A percentile compares a stretch with the other conserved stretches of the same genome.
Evolutionary conservation across 2,797 vertebrate species (phyloP).

Genomic region (Simalia tracyae): DNA sequence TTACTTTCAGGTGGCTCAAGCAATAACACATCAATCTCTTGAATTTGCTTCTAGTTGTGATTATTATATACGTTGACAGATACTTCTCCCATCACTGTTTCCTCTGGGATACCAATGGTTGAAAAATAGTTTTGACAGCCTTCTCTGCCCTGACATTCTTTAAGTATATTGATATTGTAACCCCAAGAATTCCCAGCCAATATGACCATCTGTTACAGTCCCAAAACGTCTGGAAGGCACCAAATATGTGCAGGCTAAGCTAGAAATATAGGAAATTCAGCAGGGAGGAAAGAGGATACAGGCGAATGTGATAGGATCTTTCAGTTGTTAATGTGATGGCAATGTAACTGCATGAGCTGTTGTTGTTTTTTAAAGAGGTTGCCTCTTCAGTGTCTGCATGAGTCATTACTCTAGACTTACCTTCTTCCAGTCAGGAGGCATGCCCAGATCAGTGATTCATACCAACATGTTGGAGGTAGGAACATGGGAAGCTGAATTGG

Average conservation of each 20-base stretch:
- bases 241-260: neutral
- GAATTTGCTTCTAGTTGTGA: neutral
- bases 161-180: neutral
- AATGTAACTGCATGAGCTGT: neutral
- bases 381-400: neutral
- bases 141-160: neutral
- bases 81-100: neutral
- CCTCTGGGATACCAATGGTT: neutral
- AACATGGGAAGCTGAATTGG: neutral
- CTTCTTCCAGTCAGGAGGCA: constrained; percentile 12
- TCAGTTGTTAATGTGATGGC: neutral
- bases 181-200: neutral
- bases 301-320: neutral
- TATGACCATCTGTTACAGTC: neutral
- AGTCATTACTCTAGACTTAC: constrained; percentile 3
- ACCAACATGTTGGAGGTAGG: neutral
- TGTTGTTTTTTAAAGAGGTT: neutral
- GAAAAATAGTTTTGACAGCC: neutral
- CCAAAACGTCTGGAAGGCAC: neutral
- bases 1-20: neutral
- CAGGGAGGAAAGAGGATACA: neutral
- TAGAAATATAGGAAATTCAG: neutral
- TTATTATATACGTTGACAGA: neutral
- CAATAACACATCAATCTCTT: neutral
- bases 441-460: constrained; percentile 8